phyloP scores from a whole-genome alignment of 92 coral and sea anemone species.

The Epizoanthus scotinus region DNA sequence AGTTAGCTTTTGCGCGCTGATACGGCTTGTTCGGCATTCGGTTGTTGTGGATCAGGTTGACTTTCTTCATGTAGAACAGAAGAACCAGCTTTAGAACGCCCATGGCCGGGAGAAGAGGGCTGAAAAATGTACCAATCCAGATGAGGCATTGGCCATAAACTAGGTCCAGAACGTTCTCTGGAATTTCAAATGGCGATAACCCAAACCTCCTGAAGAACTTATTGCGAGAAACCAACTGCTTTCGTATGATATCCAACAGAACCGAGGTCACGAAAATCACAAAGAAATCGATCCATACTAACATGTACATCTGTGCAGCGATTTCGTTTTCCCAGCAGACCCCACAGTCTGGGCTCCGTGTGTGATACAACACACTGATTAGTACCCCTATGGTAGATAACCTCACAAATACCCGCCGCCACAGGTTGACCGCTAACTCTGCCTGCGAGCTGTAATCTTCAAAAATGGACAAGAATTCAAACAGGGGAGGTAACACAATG shows the following conservation, averaged over 20 bases:
- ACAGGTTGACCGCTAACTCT: conserved; percentile 86
- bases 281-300: conserved; percentile 82
- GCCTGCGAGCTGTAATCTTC: conserved; percentile 93
- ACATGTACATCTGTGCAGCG: conserved; percentile 91
- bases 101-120: conserved; percentile 86
- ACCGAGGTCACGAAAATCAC: conserved; percentile 70
- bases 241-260: conserved; percentile 72
- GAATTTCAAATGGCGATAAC: conserved; percentile 87
- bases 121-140: conserved; percentile 89
- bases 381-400: conserved; percentile 88
- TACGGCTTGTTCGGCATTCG: conserved; percentile 87
- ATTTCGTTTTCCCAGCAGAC: conserved; percentile 88
- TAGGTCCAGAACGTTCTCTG: conserved; percentile 82
- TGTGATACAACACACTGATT: conserved; percentile 69
- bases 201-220: conserved; percentile 64
- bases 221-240: conserved; percentile 51
- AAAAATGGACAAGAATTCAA: conserved; percentile 87
- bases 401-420: conserved; percentile 84
- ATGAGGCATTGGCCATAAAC: conserved; percentile 86
- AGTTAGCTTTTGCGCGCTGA: conserved; percentile 88
- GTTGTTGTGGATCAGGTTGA: conserved; percentile 84
- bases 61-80: conserved; percentile 88
- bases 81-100: conserved; percentile 85
- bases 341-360: conserved; percentile 58
- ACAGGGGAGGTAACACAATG: conserved; percentile 81